A percentile compares a stretch with the other conserved stretches of the same genome.
These are phyloP conservation scores for Simalia tracyae DNA, from an alignment of 2,797 vertebrate genomes.

Conservation along the genomic window DNA sequence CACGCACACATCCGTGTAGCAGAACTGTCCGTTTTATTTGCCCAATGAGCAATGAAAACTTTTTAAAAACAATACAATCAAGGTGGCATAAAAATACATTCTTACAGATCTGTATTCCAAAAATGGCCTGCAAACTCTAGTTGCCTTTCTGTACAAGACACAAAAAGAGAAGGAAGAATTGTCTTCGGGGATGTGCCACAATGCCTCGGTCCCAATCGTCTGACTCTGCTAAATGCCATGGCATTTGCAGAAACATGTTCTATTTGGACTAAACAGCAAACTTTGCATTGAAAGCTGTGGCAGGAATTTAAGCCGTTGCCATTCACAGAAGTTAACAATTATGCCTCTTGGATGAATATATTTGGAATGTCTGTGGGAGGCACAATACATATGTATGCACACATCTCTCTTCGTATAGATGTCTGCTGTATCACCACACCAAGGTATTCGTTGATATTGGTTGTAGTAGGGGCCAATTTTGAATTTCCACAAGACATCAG, in stretches of 20 bases:
- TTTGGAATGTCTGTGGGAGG: conserved; percentile 31
- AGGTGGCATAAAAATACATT: background rate
- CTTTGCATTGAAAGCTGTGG: conserved; percentile 23
- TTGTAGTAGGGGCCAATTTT: conserved; percentile 37
- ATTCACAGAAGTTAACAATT: conserved; percentile 33
- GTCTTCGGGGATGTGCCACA: background rate
- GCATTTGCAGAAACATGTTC: conserved; percentile 62
- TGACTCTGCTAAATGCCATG: conserved; percentile 54
- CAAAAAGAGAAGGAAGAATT: background rate
- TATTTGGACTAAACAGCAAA: conserved; percentile 48
- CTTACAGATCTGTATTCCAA: background rate
- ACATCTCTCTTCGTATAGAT: conserved; percentile 9
- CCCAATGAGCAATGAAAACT: background rate
- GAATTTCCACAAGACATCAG: conserved; percentile 44
- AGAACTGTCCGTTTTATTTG: background rate
- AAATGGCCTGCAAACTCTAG: background rate
- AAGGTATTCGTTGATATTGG: conserved; percentile 46
- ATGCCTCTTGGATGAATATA: background rate
- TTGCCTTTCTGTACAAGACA: conserved; percentile 47
- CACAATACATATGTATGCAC: conserved; percentile 41
- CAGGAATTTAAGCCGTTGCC: conserved; percentile 32
- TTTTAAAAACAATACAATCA: background rate
- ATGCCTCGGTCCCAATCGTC: conserved; percentile 35
- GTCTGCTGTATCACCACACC: conserved; percentile 43
- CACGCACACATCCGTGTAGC: background rate